Evolutionary conservation across 2,113 vertebrate genomes (phyloP), one percentile per base, ranked within the genome.

Genomic region (Dascyllus trimaculatus): DNA sequence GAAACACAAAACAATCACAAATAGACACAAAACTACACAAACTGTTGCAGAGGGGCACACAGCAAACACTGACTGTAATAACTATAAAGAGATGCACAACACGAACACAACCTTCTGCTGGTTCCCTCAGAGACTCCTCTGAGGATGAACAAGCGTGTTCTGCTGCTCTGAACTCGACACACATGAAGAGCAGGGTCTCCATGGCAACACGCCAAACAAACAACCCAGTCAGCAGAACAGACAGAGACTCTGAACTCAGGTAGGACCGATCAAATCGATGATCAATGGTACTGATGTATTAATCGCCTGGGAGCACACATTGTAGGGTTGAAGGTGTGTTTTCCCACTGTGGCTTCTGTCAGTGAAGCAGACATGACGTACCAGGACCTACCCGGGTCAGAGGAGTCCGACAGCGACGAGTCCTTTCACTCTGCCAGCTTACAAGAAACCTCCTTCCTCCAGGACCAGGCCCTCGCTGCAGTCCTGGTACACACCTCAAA

Each of bases 101-200:
- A 8, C 8, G 32, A 35, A 29, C 7, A 8, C 32, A 35, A 35
- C 32, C 32, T 10, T 48, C 14, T 35, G 4, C 8, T 48, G 45
- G 22, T 64, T 49, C 60, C 18, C 21, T 74, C 91, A 97, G 96
- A 53, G 96, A 96, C 79, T 97, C 96, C 75, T 96, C 95, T 0
- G 96, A 97, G 0, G 95, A 96, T 1, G 95, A 97, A 26, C 87
- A 19, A 59, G 71, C 32, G 49, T 58, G 13, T 5, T 51, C 61
- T 32, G 53, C 54, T 14, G 65, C 35, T 43, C 64, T 43, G 61
- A 40, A 11, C 35, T 56, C 40, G 0, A 14, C 45, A 17, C 45
- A 48, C 45, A 4, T 3, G 63, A 49, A 35, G 60, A 82, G 53
- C 64, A 76, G 25, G 40, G 45, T 58, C 45, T 1, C 40, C 59